Base-by-base conservation (phyloP, 1,140 invertebrate genomes). In the Eulimnadia texana region DNA sequence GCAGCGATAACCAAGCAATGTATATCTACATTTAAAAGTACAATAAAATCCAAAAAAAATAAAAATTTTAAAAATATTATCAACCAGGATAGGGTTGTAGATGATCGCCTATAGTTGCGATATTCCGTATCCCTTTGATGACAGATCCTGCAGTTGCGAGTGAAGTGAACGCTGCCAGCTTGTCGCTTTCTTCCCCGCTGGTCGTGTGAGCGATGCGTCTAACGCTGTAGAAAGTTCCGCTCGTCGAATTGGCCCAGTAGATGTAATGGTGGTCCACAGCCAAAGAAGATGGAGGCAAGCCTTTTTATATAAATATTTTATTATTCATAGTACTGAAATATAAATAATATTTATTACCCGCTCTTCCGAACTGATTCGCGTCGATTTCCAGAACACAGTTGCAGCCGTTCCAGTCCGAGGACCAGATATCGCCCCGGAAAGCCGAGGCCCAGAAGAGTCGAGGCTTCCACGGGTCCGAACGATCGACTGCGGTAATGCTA, bases 371-470 rank as follows among this genome's bases (percentile, higher is more conserved):
- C 24, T 27, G 23, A 52, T 60, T 66, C 9, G 78, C 72, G 62
- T 77, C 78, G 1, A 82, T 72, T 0, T 85, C 70, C 1, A 78
- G 62, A 62, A 76, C 75, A 66, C 87, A 90, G 25, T 71, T 66
- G 68, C 86, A 90, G 1, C 83, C 86, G 33, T 78, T 68, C 60
- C 82, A 74, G 69, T 87, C 85, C 0, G 83, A 71, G 0, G 80
- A 76, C 50, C 82, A 74, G 23, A 89, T 78, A 60, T 81, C 76
- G 56, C 75, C 74, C 1, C 77, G 68, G 56, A 76, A 76, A 3
- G 72, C 72, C 67, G 84, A 80, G 2, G 82, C 72, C 79, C 84
- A 88, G 54, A 84, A 78, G 1, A 89, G 66, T 65, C 79, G 74
- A 6, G 79, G 79, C 62, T 75, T 72, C 3, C 76, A 70, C 9